These are phyloP conservation scores for Atta colombica DNA, from an alignment of 1,140 invertebrate genomes.

Conservation along the genomic window DNA sequence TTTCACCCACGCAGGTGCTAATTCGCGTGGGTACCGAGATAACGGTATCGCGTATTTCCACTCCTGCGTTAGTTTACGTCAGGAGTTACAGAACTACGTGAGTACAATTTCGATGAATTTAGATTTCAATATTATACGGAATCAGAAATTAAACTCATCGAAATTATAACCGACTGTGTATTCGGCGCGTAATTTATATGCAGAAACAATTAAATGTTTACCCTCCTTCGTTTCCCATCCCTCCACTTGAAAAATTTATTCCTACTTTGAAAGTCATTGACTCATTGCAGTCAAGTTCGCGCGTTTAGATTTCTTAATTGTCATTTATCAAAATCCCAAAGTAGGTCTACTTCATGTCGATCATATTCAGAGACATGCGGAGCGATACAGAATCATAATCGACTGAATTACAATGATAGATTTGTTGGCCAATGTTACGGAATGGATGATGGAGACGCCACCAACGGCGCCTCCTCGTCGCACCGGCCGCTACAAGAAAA, in stretches of 20 bases:
- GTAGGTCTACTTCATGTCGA: conserved; percentile 46
- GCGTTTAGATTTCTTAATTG: conserved; percentile 6
- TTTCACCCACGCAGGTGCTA: conserved; percentile 48
- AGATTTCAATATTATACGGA: not conserved
- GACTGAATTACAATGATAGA: conserved; percentile 82
- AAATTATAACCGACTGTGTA: not conserved
- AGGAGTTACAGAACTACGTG: not conserved
- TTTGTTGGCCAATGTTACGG: conserved; percentile 83
- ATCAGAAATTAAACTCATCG: conserved; percentile 14
- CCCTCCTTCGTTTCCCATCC: no score
- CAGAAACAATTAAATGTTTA: not conserved
- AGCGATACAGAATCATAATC: conserved; percentile 67
- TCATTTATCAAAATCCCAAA: conserved; percentile 25
- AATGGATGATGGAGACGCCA: conserved; percentile 81
- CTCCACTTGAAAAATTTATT: conserved; percentile 2
- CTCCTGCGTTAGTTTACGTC: not conserved
- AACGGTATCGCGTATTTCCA: conserved; percentile 32
- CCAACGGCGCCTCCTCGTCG: conserved; percentile 80
- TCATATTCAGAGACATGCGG: conserved; percentile 50
- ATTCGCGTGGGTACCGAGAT: conserved; percentile 40
- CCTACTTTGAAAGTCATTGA: not conserved
- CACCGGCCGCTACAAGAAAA: conserved; percentile 86
- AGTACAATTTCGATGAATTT: conserved; percentile 39
- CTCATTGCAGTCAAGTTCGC: not conserved
- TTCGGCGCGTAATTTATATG: not conserved